Conservation (phyloP, 2,888 invertebrate genomes). For the Parnassius smintheus region DNA sequence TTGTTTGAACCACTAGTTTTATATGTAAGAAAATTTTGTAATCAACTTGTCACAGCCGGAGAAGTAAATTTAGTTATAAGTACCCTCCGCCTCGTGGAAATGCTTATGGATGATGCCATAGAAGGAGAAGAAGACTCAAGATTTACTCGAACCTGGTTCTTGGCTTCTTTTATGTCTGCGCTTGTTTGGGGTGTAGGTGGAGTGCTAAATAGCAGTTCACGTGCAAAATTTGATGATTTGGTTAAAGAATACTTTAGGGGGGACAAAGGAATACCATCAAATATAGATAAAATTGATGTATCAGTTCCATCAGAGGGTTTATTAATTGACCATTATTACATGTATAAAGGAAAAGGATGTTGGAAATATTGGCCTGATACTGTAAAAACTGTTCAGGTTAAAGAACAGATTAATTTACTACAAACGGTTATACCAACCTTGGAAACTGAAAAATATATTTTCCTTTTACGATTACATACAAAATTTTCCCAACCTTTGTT, state of each 20-base stretch:
- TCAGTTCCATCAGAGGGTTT: conserved; percentile 88
- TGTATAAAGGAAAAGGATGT: conserved; percentile 89
- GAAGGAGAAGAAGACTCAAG: conserved; percentile 86
- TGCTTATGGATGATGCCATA: conserved; percentile 87
- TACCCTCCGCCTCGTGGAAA: conserved; percentile 87
- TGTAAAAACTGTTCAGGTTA: conserved; percentile 77
- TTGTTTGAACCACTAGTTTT: conserved; percentile 87
- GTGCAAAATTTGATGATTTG: conserved; percentile 84
- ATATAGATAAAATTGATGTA: conserved; percentile 86
- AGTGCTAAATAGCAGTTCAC: conserved; percentile 86
- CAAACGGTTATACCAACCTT: conserved; percentile 91
- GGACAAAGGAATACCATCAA: conserved; percentile 60
- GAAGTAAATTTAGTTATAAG: conserved; percentile 87
- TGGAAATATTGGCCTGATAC: conserved; percentile 94
- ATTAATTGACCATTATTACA: conserved; percentile 90
- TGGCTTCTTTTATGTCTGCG: conserved; percentile 88
- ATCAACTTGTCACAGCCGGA: conserved; percentile 84
- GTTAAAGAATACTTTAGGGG: conserved; percentile 77
- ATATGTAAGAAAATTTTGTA: conserved; percentile 87
- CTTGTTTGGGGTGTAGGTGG: conserved; percentile 94
- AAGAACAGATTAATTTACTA: conserved; percentile 84
- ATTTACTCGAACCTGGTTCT: conserved; percentile 86
- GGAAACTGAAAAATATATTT: conserved; percentile 91
- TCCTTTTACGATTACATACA: conserved; percentile 88
- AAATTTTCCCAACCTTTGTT: conserved; percentile 84